Evolutionary conservation across 1,140 invertebrate genomes (phyloP).

Genomic region (Dendrolimus kikuchii): DNA sequence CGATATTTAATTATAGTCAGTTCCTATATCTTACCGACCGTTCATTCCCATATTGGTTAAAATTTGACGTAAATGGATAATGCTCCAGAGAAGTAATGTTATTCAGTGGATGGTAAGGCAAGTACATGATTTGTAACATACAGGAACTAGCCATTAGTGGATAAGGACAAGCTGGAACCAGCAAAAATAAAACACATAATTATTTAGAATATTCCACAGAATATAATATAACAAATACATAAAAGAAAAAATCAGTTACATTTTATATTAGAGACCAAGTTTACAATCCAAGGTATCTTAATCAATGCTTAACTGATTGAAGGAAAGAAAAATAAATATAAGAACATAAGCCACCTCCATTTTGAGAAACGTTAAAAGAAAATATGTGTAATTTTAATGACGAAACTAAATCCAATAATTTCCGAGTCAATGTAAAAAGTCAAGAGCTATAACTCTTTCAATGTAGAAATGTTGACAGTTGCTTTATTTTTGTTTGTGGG

Average conservation of each 20-base stretch:
- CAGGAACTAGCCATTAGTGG: neutral
- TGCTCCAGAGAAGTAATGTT: too few relatives aligned
- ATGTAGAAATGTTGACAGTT: constrained; percentile 69
- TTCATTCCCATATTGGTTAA: too few relatives aligned
- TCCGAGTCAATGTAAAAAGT: constrained; percentile 61
- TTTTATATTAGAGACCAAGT: constrained; percentile 44
- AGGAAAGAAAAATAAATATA: constrained; percentile 41
- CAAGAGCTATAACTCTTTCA: constrained; percentile 39
- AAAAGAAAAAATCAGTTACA: constrained; percentile 51
- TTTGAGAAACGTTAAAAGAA: constrained; percentile 30
- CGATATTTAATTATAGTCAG: too few relatives aligned
- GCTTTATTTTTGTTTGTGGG: constrained; percentile 64
- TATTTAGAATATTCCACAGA: constrained; percentile 43
- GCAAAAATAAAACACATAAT: constrained; percentile 6
- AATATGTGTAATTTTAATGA: constrained; percentile 11
- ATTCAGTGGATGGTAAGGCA: too few relatives aligned
- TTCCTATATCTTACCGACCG: too few relatives aligned
- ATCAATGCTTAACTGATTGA: constrained; percentile 34
- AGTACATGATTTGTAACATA: too few relatives aligned
- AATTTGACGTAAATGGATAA: too few relatives aligned
- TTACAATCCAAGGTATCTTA: constrained; percentile 61
- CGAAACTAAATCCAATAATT: constrained; percentile 48
- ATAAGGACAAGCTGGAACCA: neutral
- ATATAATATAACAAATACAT: constrained; percentile 58
- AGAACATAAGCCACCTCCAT: constrained; percentile 63